Evolutionary conservation across 2,797 vertebrate genomes (phyloP).

Genomic region (Buceros bicornis): DNA sequence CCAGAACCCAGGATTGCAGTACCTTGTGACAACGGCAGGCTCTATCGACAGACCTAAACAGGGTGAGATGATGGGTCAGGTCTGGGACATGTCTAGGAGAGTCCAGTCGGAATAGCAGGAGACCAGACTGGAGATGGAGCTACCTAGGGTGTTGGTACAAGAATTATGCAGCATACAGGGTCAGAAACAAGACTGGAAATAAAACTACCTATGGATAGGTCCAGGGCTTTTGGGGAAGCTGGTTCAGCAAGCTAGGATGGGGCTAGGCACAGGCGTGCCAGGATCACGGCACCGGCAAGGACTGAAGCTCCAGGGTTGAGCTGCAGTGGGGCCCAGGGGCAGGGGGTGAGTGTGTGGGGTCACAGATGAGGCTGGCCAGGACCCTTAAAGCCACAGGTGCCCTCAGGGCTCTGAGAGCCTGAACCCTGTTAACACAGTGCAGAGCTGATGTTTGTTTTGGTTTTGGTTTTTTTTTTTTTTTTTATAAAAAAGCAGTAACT

Average conservation of each 20-base stretch:
- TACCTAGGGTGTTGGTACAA: not conserved
- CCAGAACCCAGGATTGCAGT: rapidly evolving
- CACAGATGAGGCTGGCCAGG: not conserved
- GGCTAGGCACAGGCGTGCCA: not conserved
- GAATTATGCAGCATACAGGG: not conserved
- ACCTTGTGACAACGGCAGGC: not conserved
- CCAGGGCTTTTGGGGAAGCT: not conserved
- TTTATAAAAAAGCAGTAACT: not conserved
- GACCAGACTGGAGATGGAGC: not conserved
- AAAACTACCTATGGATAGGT: not conserved
- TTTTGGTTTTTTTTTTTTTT: not conserved
- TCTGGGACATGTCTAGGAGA: not conserved
- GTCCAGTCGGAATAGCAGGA: not conserved
- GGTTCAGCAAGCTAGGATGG: rapidly evolving
- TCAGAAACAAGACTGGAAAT: not conserved
- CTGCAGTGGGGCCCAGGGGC: rapidly evolving
- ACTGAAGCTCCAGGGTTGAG: not conserved
- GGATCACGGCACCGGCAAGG: not conserved
- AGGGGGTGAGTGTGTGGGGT: not conserved
- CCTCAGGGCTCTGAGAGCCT: not conserved
- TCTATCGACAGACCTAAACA: not conserved
- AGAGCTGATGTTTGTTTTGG: not conserved
- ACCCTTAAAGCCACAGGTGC: not conserved
- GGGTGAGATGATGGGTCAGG: not conserved
- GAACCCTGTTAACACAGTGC: not conserved